Conservation (phyloP, 2,797 vertebrate genomes). For the Mormyrus proboscirostris region DNA sequence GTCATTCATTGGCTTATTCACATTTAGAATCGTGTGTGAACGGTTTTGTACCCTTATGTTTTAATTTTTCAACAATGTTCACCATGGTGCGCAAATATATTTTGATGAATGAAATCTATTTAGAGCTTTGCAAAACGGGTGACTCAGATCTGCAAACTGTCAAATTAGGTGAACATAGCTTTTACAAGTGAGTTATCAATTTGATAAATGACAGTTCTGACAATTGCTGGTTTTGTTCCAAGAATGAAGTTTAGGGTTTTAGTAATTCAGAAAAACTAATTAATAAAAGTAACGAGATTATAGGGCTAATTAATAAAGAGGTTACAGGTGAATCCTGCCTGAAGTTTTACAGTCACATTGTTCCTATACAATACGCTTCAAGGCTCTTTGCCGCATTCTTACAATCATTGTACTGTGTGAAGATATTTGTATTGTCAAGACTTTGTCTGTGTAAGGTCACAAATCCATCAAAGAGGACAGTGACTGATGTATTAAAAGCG, state of each 20-base stretch:
- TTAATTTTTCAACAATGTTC: background rate
- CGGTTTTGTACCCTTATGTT: background rate
- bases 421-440: background rate
- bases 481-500: background rate
- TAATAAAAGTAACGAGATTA: background rate
- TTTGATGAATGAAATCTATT: background rate
- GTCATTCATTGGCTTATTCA: background rate
- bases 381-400: background rate
- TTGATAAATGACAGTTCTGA: background rate
- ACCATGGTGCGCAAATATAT: background rate
- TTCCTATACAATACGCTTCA: background rate
- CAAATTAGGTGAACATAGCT: background rate
- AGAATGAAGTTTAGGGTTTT: background rate
- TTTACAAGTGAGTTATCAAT: background rate
- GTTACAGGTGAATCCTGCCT: background rate
- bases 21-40: background rate
- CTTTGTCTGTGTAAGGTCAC: background rate
- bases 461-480: background rate
- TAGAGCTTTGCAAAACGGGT: background rate
- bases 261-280: background rate
- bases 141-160: background rate
- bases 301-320: background rate
- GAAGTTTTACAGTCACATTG: background rate
- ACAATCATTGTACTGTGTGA: background rate
- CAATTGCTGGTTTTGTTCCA: background rate